A percentile compares a stretch with the other conserved stretches of the same genome.
Evolutionary conservation across 2,797 vertebrate genomes (phyloP).

Genomic region (Neopelma chrysocephalum): DNA sequence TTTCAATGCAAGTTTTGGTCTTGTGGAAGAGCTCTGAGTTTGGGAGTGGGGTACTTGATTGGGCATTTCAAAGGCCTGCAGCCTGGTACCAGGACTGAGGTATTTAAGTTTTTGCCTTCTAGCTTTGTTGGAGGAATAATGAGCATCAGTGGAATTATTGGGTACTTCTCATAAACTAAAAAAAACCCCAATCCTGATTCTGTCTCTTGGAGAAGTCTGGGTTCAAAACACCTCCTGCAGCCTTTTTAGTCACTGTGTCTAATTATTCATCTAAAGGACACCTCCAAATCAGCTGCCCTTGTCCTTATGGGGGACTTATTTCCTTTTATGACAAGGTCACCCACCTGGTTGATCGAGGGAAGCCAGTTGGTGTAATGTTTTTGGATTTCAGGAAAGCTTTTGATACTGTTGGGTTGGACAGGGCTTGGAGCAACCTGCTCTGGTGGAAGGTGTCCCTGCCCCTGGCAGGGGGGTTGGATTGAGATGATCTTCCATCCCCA

Average conservation of each 20-base stretch:
- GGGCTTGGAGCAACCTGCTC: not conserved
- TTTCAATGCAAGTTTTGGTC: not conserved
- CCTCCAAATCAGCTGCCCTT: not conserved
- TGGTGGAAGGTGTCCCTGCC: too few species aligned
- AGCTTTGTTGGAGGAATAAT: not conserved
- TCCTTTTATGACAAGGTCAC: not conserved
- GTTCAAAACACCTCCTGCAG: not conserved
- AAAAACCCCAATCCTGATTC: not conserved
- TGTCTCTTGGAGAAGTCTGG: not conserved
- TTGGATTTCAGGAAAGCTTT: not conserved
- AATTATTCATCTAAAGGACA: not conserved
- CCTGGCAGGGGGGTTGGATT: not conserved
- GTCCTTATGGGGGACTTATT: not conserved
- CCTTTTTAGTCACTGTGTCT: not conserved
- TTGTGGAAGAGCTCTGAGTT: not conserved
- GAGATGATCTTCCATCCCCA: not conserved
- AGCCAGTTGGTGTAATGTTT: not conserved
- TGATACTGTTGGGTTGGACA: not conserved
- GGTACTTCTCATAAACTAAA: not conserved
- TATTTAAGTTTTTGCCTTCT: not conserved
- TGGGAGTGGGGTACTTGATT: not conserved
- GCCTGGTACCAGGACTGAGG: too few species aligned
- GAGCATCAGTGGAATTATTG: not conserved
- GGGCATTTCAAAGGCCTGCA: not conserved
- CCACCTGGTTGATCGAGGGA: not conserved